A percentile compares a stretch with the other conserved stretches of the same genome.
Evolutionary conservation across 2,888 invertebrate genomes (phyloP).

Genomic region (Tridacna gigas): DNA sequence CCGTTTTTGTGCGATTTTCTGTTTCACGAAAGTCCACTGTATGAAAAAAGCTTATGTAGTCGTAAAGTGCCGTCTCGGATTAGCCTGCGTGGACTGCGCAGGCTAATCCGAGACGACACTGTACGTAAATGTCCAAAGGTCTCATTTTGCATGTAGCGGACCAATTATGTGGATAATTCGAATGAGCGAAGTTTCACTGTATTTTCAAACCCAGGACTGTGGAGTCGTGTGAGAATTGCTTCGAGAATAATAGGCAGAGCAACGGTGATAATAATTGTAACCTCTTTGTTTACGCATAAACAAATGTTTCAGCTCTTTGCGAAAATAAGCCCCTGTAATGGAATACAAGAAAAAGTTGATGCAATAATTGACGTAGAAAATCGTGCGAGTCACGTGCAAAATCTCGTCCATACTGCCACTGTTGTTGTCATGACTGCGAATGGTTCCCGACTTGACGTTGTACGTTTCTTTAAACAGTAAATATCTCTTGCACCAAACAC

Average conservation of each 20-base stretch:
- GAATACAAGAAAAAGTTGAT: constrained; percentile 82
- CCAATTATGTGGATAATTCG: too few relatives aligned
- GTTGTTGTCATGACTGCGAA: constrained; percentile 37
- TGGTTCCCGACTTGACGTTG: constrained; percentile 12
- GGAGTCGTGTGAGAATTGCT: constrained; percentile 66
- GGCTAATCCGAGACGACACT: too few relatives aligned
- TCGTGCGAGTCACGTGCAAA: constrained; percentile 74
- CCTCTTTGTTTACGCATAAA: constrained; percentile 69
- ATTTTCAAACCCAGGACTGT: constrained; percentile 70
- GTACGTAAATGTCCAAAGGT: too few relatives aligned
- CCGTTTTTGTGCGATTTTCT: too few relatives aligned
- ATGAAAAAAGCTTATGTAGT: too few relatives aligned
- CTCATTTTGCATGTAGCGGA: too few relatives aligned
- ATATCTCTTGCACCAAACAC: constrained; percentile 78
- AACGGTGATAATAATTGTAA: constrained; percentile 63
- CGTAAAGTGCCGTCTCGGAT: too few relatives aligned
- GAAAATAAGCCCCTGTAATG: constrained; percentile 80
- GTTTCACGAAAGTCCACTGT: too few relatives aligned
- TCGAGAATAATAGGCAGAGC: constrained; percentile 67
- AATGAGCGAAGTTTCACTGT: background rate
- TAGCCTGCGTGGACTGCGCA: too few relatives aligned
- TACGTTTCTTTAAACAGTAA: constrained; percentile 48
- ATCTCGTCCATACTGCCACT: constrained; percentile 59
- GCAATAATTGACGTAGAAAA: constrained; percentile 81
- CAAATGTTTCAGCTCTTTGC: constrained; percentile 76